phyloP scores from a whole-genome alignment of 2,113 vertebrate genomes.

The Sclerurus mexicanus region DNA sequence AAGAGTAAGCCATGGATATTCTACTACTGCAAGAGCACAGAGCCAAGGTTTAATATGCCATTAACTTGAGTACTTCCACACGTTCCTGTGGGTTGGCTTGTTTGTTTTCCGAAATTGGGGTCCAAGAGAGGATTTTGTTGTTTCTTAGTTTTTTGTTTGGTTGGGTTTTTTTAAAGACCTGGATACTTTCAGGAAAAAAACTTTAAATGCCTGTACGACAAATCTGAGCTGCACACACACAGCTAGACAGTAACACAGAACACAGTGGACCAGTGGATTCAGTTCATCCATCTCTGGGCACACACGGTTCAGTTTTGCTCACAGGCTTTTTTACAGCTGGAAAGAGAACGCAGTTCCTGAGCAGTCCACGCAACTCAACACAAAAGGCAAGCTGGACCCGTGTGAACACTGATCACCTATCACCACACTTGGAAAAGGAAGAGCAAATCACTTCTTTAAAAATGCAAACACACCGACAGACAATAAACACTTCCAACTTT shows the following conservation, averaged over 20 bases:
- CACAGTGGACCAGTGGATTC: background rate
- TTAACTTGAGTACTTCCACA: background rate
- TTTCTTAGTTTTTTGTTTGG: background rate
- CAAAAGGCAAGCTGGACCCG: background rate
- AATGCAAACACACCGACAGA: accelerated
- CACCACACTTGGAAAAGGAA: background rate
- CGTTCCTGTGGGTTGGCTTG: background rate
- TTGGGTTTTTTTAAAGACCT: accelerated
- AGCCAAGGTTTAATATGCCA: background rate
- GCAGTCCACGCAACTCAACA: accelerated
- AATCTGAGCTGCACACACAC: background rate
- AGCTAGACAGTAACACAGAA: accelerated
- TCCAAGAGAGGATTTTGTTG: background rate
- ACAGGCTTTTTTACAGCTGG: background rate
- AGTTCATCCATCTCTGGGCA: background rate
- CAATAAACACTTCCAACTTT: background rate
- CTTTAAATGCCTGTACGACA: background rate
- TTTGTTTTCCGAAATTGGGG: background rate
- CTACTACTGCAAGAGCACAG: background rate
- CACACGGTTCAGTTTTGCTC: background rate
- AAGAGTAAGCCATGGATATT: background rate
- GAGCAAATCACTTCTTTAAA: background rate
- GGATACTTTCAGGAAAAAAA: background rate
- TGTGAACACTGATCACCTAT: accelerated
- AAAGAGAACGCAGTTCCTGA: background rate